phyloP scores from a whole-genome alignment of 2,797 vertebrate genomes.

The Sebastes steindachneri region DNA sequence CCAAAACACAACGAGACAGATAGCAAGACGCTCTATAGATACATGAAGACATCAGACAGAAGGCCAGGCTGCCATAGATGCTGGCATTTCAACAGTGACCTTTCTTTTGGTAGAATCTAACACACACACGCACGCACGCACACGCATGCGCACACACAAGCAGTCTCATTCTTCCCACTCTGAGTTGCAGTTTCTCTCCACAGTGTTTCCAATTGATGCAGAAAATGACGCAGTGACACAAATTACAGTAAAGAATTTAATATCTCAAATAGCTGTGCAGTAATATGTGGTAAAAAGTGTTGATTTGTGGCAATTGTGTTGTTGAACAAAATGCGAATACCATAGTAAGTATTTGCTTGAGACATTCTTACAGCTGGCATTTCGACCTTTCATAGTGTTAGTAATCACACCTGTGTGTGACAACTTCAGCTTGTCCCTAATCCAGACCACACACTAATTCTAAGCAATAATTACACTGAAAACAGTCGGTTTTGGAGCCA shows the following conservation, averaged over 20 bases:
- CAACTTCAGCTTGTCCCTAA: neutral
- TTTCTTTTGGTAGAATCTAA: conserved; percentile 20
- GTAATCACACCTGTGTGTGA: neutral
- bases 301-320: neutral
- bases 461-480: too few relatives aligned
- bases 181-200: neutral
- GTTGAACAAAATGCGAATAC: neutral
- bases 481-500: too few relatives aligned
- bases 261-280: neutral
- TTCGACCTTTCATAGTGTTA: neutral
- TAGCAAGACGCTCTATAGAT: neutral
- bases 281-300: neutral
- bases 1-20: neutral
- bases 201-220: neutral
- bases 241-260: neutral
- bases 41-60: conserved; percentile 1
- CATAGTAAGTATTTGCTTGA: neutral
- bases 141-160: neutral
- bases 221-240: neutral
- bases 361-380: neutral
- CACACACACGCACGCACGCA: neutral
- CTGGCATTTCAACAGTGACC: conserved; percentile 61
- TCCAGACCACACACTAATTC: neutral
- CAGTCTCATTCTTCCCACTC: neutral
- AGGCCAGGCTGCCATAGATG: neutral